These are phyloP conservation scores for Cheilosia vulpina DNA, from an alignment of 2,888 invertebrate species.

Conservation along the genomic window DNA sequence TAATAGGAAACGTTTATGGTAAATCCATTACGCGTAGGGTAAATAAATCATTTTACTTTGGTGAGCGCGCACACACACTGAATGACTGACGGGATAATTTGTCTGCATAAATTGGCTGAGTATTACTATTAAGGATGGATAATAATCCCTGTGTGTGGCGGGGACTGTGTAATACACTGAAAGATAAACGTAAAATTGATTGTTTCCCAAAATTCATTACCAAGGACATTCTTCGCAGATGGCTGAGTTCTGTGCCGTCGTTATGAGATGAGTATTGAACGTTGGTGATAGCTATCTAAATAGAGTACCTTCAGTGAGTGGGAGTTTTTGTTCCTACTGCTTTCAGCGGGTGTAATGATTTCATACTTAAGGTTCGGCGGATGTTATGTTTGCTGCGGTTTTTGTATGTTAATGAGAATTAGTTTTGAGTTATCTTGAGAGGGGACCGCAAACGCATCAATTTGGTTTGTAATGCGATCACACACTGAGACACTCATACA, in stretches of 20 bases:
- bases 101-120: slow-evolving; percentile 60
- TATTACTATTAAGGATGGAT: slow-evolving; percentile 10
- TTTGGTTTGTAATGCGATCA: no score
- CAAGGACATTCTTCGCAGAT: slow-evolving; percentile 14
- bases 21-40: slow-evolving; percentile 55
- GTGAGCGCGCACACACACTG: slow-evolving; percentile 3
- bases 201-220: slow-evolving; percentile 41
- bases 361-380: no score
- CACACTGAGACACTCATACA: no score
- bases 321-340: not conserved
- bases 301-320: not conserved
- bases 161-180: not conserved
- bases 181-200: slow-evolving; percentile 47
- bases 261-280: slow-evolving; percentile 24
- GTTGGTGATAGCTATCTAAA: not conserved
- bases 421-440: no score
- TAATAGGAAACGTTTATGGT: slow-evolving; percentile 66
- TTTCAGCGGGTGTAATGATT: no score
- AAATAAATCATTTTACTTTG: slow-evolving; percentile 64
- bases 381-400: no score
- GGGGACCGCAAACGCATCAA: no score
- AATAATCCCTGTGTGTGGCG: no score
- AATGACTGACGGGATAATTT: slow-evolving; percentile 62
- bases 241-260: slow-evolving; percentile 8
- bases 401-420: no score